These are phyloP conservation scores for Illadopsis cleaveri DNA, from an alignment of 2,113 vertebrate genomes.

Conservation along the genomic window DNA sequence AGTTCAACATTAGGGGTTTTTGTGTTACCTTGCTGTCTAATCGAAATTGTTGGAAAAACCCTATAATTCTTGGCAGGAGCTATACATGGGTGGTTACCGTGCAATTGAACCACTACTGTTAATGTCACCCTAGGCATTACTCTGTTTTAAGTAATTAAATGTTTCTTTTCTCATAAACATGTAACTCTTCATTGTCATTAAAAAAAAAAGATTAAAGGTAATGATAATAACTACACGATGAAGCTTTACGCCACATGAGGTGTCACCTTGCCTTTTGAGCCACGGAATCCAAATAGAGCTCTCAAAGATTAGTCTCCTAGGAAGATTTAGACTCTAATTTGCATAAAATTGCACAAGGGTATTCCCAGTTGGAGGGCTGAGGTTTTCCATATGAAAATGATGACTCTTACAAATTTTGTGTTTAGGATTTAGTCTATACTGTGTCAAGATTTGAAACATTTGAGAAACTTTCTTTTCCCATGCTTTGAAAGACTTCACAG, in stretches of 20 bases:
- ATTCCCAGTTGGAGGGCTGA: not conserved
- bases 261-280: not conserved
- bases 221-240: not conserved
- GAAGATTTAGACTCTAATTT: not conserved
- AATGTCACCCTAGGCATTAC: not conserved
- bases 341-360: not conserved
- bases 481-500: not conserved
- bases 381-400: not conserved
- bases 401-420: not conserved
- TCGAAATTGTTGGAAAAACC: not conserved
- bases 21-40: not conserved
- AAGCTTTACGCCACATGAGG: not conserved
- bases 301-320: not conserved
- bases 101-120: not conserved
- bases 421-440: not conserved
- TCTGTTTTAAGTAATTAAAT: not conserved
- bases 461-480: not conserved
- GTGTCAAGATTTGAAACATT: not conserved
- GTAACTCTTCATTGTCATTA: not conserved
- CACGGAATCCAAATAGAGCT: not conserved
- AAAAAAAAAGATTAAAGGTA: not conserved
- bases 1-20: not conserved
- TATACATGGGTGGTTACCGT: not conserved
- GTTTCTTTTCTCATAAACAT: not conserved
- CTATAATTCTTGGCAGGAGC: not conserved